Evolutionary conservation across 2,797 vertebrate genomes (phyloP), one percentile per base, ranked within the genome.

Genomic region (Mormyrus proboscirostris): DNA sequence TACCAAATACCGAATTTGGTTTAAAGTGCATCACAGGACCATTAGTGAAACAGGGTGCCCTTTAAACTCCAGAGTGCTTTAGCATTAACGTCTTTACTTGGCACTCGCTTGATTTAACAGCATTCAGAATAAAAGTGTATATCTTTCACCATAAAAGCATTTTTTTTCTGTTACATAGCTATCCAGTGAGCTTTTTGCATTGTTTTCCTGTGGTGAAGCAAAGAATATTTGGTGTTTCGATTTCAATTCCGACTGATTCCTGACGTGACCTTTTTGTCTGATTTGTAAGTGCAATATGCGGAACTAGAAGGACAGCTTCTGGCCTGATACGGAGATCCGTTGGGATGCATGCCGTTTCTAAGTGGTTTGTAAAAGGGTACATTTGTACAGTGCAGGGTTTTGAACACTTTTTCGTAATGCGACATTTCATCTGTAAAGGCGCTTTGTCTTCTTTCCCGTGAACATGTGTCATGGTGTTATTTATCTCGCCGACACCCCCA

Each of bases 281-380:
- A 59, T 85, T 86, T 86, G 83, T 86, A 44, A 87, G 62, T 87
- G 49, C 65, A 79, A 87, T 57, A 89, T 44, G 10, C 19, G 14
- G 6, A 86, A 76, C 25, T 47, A 29, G 47, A 76, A 79, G 49
- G 49, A 8, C 7, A 86, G 19, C 9, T 14, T 85, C 12, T 41
- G 4, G 85, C 7, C 14, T 33, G 16, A 14, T 3, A 19, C 2
- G 6, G 33, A 16, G 29, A 86, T 38, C 16, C 49, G 51, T 19
- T 47, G 49, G 41, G 22, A 25, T 55, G 51, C 85, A 86, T 55
- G 51, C 85, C 12, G 8, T 84, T 84, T 84, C 38, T 47, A 50
- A n/a, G n/a, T 51, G 44, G 47, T 50, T 51, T 84, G 16, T 84
- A 84, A 57, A 86, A 57, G 51, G 51, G 3, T 25, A n/a, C n/a